Evolutionary conservation across 2,888 invertebrate genomes (phyloP), one percentile per base, ranked within the genome.

Genomic region (Tetragnatha montana): DNA sequence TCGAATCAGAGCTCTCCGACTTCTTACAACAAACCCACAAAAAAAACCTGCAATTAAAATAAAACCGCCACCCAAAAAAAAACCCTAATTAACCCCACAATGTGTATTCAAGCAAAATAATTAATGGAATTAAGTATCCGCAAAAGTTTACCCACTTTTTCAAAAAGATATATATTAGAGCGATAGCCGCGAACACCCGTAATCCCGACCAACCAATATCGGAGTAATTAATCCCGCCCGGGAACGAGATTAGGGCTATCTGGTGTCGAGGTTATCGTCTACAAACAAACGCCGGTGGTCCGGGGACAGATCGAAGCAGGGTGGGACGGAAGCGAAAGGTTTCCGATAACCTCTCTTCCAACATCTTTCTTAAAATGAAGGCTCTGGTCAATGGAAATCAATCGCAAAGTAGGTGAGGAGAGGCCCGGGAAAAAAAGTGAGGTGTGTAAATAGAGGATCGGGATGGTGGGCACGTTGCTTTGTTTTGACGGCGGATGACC

Each of bases 271-370:
- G 80, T 22, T 74, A 80, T 81, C 81, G 75, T 76, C 51, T 78
- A 76, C 78, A 88, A 78, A 82, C 87, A 88, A 80, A 81, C 81
- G 73, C n/a, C 19, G 14, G 69, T 19, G 35, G 47, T 17, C 86
- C 80, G 78, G 19, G 50, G 87, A n/a, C 51, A 35, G 78, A 79
- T 78, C 79, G 85, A 85, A 71, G 71, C 70, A 21, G 69, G 79
- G 85, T 10, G 17, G 51, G 8, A 60, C 51, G 60, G 79, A 50
- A 10, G 22, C 35, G 81, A 89, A 85, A 85, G 89, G 80, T 89
- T 89, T 89, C 81, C 89, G 89, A 89, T 89, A 85, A 85, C 80
- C 81, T 89, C 89, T 85, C 80, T 76, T 89, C 89, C 81, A 85
- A 89, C 89, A 84, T 81, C 89, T 85, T 89, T 89, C 81, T 85